These are phyloP conservation scores for human (Homo sapiens) DNA, from an alignment of 2,113 vertebrate species.

Conservation along the genomic window GRCh38 chr7:34483001-34483500, in stretches of 20 bases:
- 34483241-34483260: background rate
- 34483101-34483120: background rate
- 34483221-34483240: too few relatives aligned
- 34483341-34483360: background rate
- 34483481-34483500: background rate
- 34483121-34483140: background rate
- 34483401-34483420: background rate
- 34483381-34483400: background rate
- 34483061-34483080: rapidly evolving
- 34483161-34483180: too few relatives aligned
- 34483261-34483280: rapidly evolving
- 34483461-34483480: background rate
- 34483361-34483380: background rate
- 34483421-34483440: background rate
- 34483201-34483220: too few relatives aligned
- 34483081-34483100: rapidly evolving
- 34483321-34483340: background rate
- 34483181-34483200: too few relatives aligned
- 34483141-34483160: background rate
- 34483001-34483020: background rate
- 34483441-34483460: background rate
- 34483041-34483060: background rate
- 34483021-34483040: too few relatives aligned
- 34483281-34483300: background rate
- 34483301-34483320: background rate